Conservation (phyloP, 2,113 vertebrate species). For the Rallus limicola region DNA sequence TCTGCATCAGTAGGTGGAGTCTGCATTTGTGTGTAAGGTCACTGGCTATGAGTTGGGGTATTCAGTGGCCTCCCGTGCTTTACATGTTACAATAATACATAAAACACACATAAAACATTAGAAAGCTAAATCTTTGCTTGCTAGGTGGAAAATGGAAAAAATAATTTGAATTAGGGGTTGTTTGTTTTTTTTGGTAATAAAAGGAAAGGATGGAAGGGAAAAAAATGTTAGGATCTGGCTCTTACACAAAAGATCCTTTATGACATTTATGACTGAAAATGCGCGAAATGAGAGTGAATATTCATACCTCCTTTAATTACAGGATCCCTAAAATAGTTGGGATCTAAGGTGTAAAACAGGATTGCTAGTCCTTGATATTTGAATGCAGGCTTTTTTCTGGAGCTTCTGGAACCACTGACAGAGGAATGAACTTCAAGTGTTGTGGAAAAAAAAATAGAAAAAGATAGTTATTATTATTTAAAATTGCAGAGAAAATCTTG, state of each 20-base stretch:
- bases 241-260: background rate
- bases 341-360: background rate
- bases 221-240: background rate
- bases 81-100: background rate
- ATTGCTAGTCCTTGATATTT: background rate
- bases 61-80: background rate
- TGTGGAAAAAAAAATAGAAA: background rate
- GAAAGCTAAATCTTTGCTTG: background rate
- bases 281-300: background rate
- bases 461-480: background rate
- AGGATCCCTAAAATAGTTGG: background rate
- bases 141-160: background rate
- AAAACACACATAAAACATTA: no score
- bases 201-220: background rate
- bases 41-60: background rate
- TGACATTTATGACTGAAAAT: slow-evolving; percentile 5
- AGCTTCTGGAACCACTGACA: background rate
- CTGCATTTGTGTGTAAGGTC: background rate
- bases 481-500: background rate
- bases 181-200: background rate
- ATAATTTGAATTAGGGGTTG: background rate
- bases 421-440: background rate
- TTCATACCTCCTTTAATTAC: background rate
- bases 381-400: background rate
- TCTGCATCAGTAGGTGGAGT: background rate